Base-by-base conservation (phyloP, 2,888 invertebrate genomes). In the Aphidoletes aphidimyza region DNA sequence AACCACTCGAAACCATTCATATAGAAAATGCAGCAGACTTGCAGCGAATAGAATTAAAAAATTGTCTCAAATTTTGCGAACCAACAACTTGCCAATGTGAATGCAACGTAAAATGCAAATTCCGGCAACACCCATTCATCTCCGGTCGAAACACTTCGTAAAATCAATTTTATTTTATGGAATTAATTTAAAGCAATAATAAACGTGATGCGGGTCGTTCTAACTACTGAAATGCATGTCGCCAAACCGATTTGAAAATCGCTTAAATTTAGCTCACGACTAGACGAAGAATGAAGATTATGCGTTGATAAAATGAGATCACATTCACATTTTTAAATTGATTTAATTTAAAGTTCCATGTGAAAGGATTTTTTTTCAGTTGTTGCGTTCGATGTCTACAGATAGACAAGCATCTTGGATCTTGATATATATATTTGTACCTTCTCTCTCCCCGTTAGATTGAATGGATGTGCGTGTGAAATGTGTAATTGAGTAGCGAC, bases 121-220 rank as follows among this genome's bases (percentile, higher is more conserved):
- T 54, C 54, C 54, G 11, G 54, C 22, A 54, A 54, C 54, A 54
- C 54, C 54, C 54, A 54, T 47, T 47, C 47, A 47, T 54, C 26
- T 54, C 54, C 22, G 2, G 6, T 47, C 47, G 47, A 11, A 11
- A 14, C 47, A 14, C 47, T 17, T 26, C 26, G 22, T 54, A 26
- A 54, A 54, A 54, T 54, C 26, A 54, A 22, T 54, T 26, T 54
- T 22, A n/a, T 22, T 54, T 54, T 54, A 54, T 54, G 0, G 22
- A 5, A 54, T 54, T 54, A 54, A 54, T 54, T 26, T 54, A 26
- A 54, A 54, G 54, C 26, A 2, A 26, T n/a, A n/a, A n/a, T 54
- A 26, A 5, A 22, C 17, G 2, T 47, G 17, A 47, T 54, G 54
- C 54, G 54, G 54, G 54, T 26, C 3, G n/a, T n/a, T 54, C 5